Percentiles rank a stretch among this genome's conserved stretches.
Conservation (phyloP, 2,113 vertebrate species). For the Forbesichthys agassizii region DNA sequence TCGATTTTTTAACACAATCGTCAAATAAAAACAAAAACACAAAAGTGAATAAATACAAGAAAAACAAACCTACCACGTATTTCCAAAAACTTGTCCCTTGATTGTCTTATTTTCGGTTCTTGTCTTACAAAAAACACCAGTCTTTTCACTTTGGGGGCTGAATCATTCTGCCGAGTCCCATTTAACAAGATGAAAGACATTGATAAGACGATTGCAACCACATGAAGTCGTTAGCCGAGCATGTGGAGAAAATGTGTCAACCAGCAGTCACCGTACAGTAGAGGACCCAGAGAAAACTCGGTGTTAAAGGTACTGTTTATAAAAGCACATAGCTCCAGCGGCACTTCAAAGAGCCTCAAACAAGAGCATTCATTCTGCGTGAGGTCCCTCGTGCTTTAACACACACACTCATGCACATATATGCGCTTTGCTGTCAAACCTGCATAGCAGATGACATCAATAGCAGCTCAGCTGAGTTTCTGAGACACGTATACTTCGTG, state of each 20-base stretch:
- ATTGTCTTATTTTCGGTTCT: not conserved
- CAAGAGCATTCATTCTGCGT: slow-evolving; percentile 55
- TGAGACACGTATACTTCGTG: slow-evolving; percentile 19
- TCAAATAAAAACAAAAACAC: too few species aligned
- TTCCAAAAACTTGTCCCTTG: slow-evolving; percentile 5
- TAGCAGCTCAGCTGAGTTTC: slow-evolving; percentile 13
- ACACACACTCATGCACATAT: slow-evolving; percentile 2
- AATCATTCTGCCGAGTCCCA: slow-evolving; percentile 44
- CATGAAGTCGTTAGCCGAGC: slow-evolving; percentile 64
- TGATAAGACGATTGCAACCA: slow-evolving; percentile 70
- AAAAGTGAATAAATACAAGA: too few species aligned
- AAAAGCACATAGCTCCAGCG: slow-evolving; percentile 47
- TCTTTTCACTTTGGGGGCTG: slow-evolving; percentile 20
- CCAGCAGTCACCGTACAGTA: slow-evolving; percentile 33
- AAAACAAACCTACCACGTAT: slow-evolving; percentile 3
- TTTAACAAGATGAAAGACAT: slow-evolving; percentile 58
- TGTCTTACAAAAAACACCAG: slow-evolving; percentile 1
- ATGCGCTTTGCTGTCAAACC: slow-evolving; percentile 52
- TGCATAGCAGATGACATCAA: slow-evolving; percentile 69
- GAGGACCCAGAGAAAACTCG: slow-evolving; percentile 49
- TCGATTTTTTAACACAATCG: too few species aligned
- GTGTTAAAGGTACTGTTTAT: slow-evolving; percentile 69
- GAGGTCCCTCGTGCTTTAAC: slow-evolving; percentile 55
- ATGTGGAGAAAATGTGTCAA: slow-evolving; percentile 73
- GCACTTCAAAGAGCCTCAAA: slow-evolving; percentile 57